Base-by-base conservation (phyloP, 2,888 invertebrate genomes). In the Chironomus riparius region DNA sequence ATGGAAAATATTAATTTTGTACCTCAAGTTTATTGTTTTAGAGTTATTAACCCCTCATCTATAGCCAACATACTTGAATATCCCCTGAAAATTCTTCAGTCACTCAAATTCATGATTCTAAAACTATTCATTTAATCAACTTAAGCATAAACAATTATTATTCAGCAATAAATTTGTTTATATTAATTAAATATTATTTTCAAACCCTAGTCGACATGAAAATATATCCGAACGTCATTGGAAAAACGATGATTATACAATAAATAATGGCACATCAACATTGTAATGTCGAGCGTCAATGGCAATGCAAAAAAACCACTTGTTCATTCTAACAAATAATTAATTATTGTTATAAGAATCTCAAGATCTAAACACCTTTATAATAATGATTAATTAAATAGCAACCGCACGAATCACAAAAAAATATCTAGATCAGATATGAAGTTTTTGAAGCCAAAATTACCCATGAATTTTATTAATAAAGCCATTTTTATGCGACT, bases 291-390 rank as follows among this genome's bases (percentile, higher is more conserved):
- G 21, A 21, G 15, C 13, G 21, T 72, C 72, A 74, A 68, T 74
- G 74, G 68, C 74, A 47, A 21, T 62, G 62, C 65, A 38, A 65
- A 47, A 38, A 74, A 74, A 68, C 74, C 62, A 68, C 74, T 68
- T 68, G 47, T 68, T 74, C 72, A 72, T 74, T 65, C 74, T 74
- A 21, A 65, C n/a, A 56, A 21, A 47, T 24, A 74, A 74, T 74
- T 74, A 74, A 74, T 74, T 62, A 68, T 47, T 47, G 48, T 74
- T 38, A 48, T 47, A 61, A 38, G 10, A 68, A 68, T 28, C 68
- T 56, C 15, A 15, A 18, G 18, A 15, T 18, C 18, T 18, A 65
- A 65, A 21, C 65, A 65, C 65, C 65, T 65, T 65, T 22, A 65
- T 56, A 21, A 13, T 65, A 21, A 65, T 65, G 13, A 65, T 13